A percentile compares a stretch with the other conserved stretches of the same genome.
Conservation (phyloP, 2,113 vertebrate genomes). For the Meleagris gallopavo region DNA sequence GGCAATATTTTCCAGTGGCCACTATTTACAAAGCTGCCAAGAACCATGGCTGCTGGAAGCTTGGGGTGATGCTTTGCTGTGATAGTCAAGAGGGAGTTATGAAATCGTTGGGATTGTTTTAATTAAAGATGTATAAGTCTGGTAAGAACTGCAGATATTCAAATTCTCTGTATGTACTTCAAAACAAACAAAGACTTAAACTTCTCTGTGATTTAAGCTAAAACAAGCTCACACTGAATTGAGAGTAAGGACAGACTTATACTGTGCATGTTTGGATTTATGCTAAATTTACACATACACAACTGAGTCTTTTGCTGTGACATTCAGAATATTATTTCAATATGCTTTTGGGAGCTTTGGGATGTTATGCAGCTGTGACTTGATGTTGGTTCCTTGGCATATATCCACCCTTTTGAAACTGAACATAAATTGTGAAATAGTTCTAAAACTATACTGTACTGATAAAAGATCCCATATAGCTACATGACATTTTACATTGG, state of each 20-base stretch:
- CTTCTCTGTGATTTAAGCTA: not conserved
- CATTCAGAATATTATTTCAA: constrained; percentile 5
- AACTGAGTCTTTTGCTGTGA: not conserved
- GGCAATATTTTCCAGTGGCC: not conserved
- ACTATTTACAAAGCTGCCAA: not conserved
- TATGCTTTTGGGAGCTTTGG: not conserved
- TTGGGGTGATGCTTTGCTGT: not conserved
- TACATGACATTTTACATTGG: not conserved
- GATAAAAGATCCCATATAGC: not conserved
- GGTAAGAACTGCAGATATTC: not conserved
- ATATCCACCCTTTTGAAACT: not conserved
- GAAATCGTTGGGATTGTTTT: not conserved
- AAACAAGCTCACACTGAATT: not conserved
- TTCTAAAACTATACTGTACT: not conserved
- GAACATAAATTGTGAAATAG: not conserved
- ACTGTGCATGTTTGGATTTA: not conserved
- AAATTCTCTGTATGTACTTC: not conserved
- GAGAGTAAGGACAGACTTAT: not conserved
- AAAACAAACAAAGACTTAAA: not conserved
- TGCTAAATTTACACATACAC: not conserved
- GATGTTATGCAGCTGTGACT: constrained; percentile 6
- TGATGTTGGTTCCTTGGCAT: not conserved
- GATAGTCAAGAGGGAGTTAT: not conserved
- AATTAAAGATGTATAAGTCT: not conserved
- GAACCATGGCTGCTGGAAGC: not conserved